phyloP scores from a whole-genome alignment of 1,140 invertebrate genomes.

The Laupala kohalensis region DNA sequence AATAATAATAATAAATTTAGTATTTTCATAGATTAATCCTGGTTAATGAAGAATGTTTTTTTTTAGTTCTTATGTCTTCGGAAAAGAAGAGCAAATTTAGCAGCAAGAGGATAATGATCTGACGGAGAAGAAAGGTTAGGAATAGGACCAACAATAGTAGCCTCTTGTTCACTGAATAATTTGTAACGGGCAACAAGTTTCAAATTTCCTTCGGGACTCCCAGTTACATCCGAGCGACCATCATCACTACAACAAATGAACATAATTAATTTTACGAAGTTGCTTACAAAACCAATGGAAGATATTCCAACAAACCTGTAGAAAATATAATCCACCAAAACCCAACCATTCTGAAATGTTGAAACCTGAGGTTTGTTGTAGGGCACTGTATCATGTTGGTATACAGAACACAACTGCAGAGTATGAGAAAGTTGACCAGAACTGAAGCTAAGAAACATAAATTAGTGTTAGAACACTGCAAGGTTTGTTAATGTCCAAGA shows the following conservation, averaged over 20 bases:
- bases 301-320: constrained; percentile 5
- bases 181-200: constrained; percentile 5
- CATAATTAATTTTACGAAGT: neutral
- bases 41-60: too few relatives aligned
- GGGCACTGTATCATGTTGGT: neutral
- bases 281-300: too few relatives aligned
- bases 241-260: neutral
- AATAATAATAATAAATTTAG: too few relatives aligned
- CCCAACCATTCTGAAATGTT: neutral
- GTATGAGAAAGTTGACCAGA: constrained; percentile 3
- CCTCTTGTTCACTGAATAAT: neutral
- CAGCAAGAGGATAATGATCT: constrained; percentile 10
- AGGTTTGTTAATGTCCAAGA: too few relatives aligned
- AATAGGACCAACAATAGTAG: constrained; percentile 1
- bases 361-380: neutral
- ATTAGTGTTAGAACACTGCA: too few relatives aligned
- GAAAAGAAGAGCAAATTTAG: neutral
- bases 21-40: too few relatives aligned
- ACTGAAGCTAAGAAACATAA: too few relatives aligned
- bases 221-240: neutral
- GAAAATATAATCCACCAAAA: constrained; percentile 10
- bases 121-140: constrained; percentile 5
- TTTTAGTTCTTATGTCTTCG: too few relatives aligned
- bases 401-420: constrained; percentile 5
- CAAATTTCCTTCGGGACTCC: neutral